A percentile compares a stretch with the other conserved stretches of the same genome.
phyloP scores from a whole-genome alignment of 2,888 invertebrate genomes.

The Caenorhabditis parvicauda region DNA sequence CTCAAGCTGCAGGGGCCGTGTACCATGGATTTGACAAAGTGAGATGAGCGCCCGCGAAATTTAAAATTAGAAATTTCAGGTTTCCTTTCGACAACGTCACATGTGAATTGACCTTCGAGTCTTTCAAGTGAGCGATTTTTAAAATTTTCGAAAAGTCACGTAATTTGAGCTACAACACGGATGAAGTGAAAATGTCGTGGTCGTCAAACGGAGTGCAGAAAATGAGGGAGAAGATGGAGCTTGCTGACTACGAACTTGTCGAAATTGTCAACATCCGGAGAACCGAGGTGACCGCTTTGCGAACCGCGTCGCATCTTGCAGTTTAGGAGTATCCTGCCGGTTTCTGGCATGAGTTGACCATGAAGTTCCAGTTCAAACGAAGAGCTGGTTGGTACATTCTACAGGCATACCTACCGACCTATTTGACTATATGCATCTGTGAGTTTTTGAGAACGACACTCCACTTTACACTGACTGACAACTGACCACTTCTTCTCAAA shows the following conservation, averaged over 20 bases:
- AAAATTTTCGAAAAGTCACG: not conserved
- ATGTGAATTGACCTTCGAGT: conserved; percentile 61
- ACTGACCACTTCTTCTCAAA: too few species aligned
- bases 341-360: conserved; percentile 61
- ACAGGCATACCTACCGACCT: conserved; percentile 62
- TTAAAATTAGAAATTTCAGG: conserved; percentile 15
- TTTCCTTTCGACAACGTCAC: conserved; percentile 63
- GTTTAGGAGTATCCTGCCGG: conserved; percentile 61
- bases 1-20: conserved; percentile 61
- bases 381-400: conserved; percentile 62
- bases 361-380: conserved; percentile 60
- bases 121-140: conserved; percentile 52
- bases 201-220: conserved; percentile 52
- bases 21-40: conserved; percentile 54
- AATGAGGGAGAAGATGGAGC: conserved; percentile 61
- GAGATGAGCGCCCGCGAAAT: too few species aligned
- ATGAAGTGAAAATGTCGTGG: conserved; percentile 62
- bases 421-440: conserved; percentile 62
- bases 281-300: conserved; percentile 40
- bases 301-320: not conserved
- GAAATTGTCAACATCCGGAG: conserved; percentile 50
- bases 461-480: too few species aligned
- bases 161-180: conserved; percentile 59
- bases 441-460: conserved; percentile 29
- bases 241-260: conserved; percentile 61